These are phyloP conservation scores for Neoitamus cyanurus DNA, from an alignment of 2,888 invertebrate genomes.

Conservation along the genomic window DNA sequence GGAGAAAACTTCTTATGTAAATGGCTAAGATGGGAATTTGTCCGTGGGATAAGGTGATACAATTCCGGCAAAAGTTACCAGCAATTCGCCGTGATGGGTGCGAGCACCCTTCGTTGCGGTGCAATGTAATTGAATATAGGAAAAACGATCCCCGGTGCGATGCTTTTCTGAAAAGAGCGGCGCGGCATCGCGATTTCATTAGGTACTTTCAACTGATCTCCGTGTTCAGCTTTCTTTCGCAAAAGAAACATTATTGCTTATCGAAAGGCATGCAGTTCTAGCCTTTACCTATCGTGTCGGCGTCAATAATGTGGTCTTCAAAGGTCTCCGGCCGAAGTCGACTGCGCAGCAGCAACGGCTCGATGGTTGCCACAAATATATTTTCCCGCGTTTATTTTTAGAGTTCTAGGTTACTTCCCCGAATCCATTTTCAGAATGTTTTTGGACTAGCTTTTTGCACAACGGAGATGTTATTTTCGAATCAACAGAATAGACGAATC, in stretches of 20 bases:
- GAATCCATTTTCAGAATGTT: neutral
- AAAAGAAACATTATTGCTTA: neutral
- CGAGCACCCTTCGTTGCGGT: conserved; percentile 1
- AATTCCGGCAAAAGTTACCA: neutral
- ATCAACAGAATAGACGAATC: neutral
- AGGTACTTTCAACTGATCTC: neutral
- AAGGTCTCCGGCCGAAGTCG: neutral
- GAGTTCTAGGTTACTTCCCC: neutral
- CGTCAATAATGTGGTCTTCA: neutral
- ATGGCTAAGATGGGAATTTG: neutral
- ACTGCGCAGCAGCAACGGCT: neutral
- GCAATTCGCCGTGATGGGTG: neutral
- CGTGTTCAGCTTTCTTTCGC: neutral
- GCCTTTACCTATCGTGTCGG: neutral
- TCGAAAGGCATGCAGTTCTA: neutral
- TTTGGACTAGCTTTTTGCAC: neutral
- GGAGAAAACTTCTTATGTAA: conserved; percentile 31
- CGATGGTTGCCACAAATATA: neutral
- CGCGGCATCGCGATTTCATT: neutral
- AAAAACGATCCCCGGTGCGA: neutral
- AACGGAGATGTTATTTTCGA: neutral
- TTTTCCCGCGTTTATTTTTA: neutral
- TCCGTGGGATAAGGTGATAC: conserved; percentile 17
- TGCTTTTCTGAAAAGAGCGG: neutral
- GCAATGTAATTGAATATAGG: neutral